Evolutionary conservation across 2,888 invertebrate genomes (phyloP).

Genomic region (Hirtodrosophila confusa): DNA sequence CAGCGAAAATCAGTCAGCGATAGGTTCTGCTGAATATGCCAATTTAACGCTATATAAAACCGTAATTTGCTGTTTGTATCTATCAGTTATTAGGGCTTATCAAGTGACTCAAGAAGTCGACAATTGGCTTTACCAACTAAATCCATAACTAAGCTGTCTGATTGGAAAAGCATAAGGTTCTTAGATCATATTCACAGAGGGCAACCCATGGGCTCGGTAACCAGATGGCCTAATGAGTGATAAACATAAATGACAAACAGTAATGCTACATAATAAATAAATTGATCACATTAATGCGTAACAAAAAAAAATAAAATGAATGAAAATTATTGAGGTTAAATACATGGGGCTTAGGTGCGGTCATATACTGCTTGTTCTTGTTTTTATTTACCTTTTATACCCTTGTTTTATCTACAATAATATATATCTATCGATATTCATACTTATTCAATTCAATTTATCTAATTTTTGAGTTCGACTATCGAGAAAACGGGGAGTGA

Average conservation of each 20-base stretch:
- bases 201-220: slow-evolving; percentile 1
- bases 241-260: slow-evolving; percentile 36
- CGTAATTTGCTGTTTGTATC: no score
- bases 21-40: no score
- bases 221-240: slow-evolving; percentile 23
- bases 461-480: no score
- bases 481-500: no score
- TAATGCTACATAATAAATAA: slow-evolving; percentile 63
- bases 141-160: background rate
- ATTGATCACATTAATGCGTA: slow-evolving; percentile 65
- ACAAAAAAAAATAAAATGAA: slow-evolving; percentile 13
- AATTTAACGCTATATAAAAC: no score
- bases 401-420: background rate
- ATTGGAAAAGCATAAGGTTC: slow-evolving; percentile 11
- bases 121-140: background rate
- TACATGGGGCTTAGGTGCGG: slow-evolving; percentile 4
- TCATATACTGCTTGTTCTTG: background rate
- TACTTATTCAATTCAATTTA: no score
- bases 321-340: slow-evolving; percentile 5
- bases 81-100: no score
- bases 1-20: no score
- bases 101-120: no score
- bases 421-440: no score
- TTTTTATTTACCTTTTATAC: slow-evolving; percentile 1
- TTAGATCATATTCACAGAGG: slow-evolving; percentile 5